Evolutionary conservation across 2,888 invertebrate species (phyloP).

Genomic region (Zygaena filipendulae): DNA sequence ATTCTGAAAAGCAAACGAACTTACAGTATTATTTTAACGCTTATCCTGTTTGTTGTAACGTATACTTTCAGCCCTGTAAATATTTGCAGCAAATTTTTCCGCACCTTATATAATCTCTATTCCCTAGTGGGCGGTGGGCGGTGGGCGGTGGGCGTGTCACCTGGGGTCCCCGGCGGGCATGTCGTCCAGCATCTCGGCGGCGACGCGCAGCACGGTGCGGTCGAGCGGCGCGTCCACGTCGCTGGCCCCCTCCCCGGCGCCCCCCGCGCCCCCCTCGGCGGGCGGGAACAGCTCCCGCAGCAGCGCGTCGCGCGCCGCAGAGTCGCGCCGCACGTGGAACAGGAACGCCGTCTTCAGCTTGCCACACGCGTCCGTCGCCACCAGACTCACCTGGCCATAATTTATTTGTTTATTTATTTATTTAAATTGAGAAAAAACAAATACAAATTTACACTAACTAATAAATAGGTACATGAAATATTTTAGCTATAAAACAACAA

Average conservation of each 20-base stretch:
- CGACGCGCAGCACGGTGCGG: constrained; percentile 60
- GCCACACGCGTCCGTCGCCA: constrained; percentile 43
- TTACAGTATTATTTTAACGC: too few relatives aligned
- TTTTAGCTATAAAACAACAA: too few relatives aligned
- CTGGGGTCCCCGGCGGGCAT: constrained; percentile 88
- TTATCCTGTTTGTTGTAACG: too few relatives aligned
- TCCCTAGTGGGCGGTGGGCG: too few relatives aligned
- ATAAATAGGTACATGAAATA: too few relatives aligned
- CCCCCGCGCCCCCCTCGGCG: constrained; percentile 36
- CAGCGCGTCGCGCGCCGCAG: constrained; percentile 23
- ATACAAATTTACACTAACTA: too few relatives aligned
- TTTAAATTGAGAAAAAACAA: not conserved
- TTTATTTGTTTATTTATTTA: not conserved
- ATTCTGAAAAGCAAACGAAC: too few relatives aligned
- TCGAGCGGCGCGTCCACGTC: constrained; percentile 45
- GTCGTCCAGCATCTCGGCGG: constrained; percentile 85
- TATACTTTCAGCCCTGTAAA: too few relatives aligned
- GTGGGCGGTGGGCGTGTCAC: constrained; percentile 18
- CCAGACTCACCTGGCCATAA: constrained; percentile 30
- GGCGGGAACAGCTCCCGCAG: constrained; percentile 36
- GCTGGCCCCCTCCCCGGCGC: constrained; percentile 34
- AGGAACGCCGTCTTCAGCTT: constrained; percentile 82
- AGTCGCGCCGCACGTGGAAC: constrained; percentile 73
- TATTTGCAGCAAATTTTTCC: too few relatives aligned
- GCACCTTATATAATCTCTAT: too few relatives aligned